Evolutionary conservation across 2,888 invertebrate species (phyloP), one percentile per base, ranked within the genome.

Genomic region (Eueremaeus valkanovi): DNA sequence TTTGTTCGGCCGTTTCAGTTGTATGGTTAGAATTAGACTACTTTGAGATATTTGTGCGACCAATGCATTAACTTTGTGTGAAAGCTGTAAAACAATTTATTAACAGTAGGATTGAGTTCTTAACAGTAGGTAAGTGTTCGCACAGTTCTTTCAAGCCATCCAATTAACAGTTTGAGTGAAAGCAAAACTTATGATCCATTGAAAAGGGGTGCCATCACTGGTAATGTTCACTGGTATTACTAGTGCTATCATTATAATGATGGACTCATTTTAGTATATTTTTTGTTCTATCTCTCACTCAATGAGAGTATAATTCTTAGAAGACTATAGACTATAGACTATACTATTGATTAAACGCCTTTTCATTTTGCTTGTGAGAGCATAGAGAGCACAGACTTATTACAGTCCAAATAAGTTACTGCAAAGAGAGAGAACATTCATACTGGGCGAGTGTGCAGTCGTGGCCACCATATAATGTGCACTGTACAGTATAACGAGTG

Each of bases 141-240:
- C n/a, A 51, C 51, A 21, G 11, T 11, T n/a, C 6, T 51, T 21
- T 33, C 31, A 29, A 21, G 55, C 29, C 29, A 61, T 61, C 61
- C 61, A 61, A 61, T 61, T 61, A 61, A 61, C 29, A 31, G 31
- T 31, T 61, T 2, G 31, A 31, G 9, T 21, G 31, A 61, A 31
- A 61, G 61, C 61, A 33, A 61, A 61, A 61, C 61, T 31, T 61
- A 61, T 61, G 61, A 61, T 61, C 8, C 61, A 61, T 61, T 61
- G 29, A 31, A 31, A 13, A 31, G 31, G 61, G 61, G 55, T 51
- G 51, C 51, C 18, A n/a, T n/a, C n/a, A 18, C 13, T 55, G 55
- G 13, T 31, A 61, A n/a, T n/a, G n/a, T n/a, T 61, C 31, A 21
- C 24, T 61, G 61, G 31, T 16, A 61, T 61, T 6, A 61, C 61